Conservation (phyloP, 2,797 vertebrate species). For the Peromyscus melanophrys region DNA sequence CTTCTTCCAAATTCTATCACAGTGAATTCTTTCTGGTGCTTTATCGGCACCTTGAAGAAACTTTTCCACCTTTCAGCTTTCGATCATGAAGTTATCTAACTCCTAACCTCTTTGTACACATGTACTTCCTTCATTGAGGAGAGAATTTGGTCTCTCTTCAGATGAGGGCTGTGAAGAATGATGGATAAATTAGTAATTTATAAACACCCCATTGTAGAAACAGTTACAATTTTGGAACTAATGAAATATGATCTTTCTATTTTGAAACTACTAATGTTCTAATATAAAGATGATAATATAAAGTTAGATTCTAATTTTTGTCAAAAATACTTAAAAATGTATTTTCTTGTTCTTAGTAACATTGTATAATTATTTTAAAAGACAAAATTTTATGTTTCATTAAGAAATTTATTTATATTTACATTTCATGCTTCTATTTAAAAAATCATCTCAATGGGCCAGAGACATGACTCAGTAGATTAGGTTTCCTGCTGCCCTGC, state of each 20-base stretch:
- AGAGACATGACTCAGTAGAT: neutral
- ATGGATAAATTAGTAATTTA: neutral
- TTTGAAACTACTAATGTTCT: neutral
- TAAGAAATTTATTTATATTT: neutral
- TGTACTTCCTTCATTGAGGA: too few species aligned
- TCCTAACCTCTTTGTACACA: neutral
- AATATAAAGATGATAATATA: neutral
- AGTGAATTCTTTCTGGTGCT: neutral
- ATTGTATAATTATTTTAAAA: neutral
- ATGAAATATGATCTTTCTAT: neutral
- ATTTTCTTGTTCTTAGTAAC: neutral
- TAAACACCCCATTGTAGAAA: neutral
- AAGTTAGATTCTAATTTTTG: neutral
- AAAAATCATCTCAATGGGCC: neutral
- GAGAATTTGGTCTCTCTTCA: neutral
- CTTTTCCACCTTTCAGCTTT: neutral
- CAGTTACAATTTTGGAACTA: neutral
- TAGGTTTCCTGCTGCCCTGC: accelerated
- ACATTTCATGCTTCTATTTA: neutral
- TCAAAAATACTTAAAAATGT: neutral
- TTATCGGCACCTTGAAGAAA: neutral
- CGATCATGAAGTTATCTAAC: neutral
- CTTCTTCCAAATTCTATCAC: neutral
- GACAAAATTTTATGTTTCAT: neutral
- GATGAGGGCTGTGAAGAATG: neutral